A percentile compares a stretch with the other conserved stretches of the same genome.
phyloP scores from a whole-genome alignment of 2,888 invertebrate genomes.

The Lacanobia wlatinum region DNA sequence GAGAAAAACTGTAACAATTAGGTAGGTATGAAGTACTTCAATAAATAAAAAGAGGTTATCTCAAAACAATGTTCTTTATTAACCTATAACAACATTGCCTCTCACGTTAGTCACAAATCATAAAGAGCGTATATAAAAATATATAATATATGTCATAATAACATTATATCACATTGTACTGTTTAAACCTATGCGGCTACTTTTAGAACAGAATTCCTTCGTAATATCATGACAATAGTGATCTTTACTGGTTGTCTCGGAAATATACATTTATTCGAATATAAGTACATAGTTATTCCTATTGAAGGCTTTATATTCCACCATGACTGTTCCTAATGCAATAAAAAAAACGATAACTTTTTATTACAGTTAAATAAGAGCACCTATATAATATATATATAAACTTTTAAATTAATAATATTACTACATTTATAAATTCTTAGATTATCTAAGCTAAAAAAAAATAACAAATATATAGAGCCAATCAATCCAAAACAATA shows the following conservation, averaged over 20 bases:
- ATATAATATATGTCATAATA: constrained; percentile 71
- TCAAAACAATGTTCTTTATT: constrained; percentile 72
- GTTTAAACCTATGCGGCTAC: constrained; percentile 39
- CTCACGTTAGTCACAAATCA: constrained; percentile 77
- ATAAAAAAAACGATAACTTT: neutral
- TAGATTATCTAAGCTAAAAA: neutral
- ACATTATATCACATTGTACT: constrained; percentile 71
- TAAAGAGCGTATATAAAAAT: constrained; percentile 76
- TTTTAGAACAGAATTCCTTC: constrained; percentile 16
- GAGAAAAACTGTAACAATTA: neutral
- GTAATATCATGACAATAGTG: constrained; percentile 16
- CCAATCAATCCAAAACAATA: constrained; percentile 46
- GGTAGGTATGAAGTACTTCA: neutral
- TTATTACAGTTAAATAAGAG: neutral
- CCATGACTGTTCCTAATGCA: neutral
- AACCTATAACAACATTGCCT: constrained; percentile 68
- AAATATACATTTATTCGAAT: too few species aligned
- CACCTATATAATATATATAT: neutral
- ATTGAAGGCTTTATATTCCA: neutral
- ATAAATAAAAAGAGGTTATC: constrained; percentile 43
- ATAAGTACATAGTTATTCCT: too few species aligned
- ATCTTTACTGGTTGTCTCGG: neutral
- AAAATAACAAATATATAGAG: neutral
- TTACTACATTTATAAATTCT: constrained; percentile 3
- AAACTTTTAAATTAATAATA: constrained; percentile 7